Percentiles rank a stretch among this genome's conserved stretches.
Conservation (phyloP, 2,113 vertebrate species). For the Picathartes gymnocephalus region DNA sequence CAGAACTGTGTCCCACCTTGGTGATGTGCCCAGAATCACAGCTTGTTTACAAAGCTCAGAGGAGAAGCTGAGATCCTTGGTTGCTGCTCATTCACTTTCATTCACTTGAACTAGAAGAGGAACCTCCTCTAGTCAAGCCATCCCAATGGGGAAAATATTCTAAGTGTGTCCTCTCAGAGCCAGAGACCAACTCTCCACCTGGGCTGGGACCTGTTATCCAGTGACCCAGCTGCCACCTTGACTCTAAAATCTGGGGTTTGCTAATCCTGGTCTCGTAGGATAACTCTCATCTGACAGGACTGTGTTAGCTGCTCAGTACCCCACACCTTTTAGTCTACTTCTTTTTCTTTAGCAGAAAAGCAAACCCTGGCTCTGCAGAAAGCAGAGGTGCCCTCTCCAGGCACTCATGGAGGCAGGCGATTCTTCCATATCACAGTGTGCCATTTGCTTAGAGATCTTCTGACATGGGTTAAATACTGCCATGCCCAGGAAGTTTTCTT, state of each 20-base stretch:
- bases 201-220: neutral
- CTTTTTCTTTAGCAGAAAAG: neutral
- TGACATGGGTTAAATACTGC: neutral
- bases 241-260: neutral
- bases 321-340: neutral
- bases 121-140: neutral
- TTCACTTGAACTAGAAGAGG: neutral
- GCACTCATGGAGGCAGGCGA: neutral
- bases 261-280: neutral
- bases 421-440: neutral
- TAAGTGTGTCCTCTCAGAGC: neutral
- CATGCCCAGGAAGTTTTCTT: neutral
- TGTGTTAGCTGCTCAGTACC: neutral
- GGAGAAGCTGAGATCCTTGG: neutral
- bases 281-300: neutral
- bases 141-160: neutral
- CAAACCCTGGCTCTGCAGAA: neutral
- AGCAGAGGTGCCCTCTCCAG: neutral
- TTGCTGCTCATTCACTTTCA: neutral
- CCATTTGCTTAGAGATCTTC: neutral
- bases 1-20: neutral
- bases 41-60: neutral
- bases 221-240: neutral
- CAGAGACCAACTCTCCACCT: neutral
- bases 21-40: neutral